Base-by-base conservation (phyloP, 2,113 vertebrate genomes). In the Oncorhynchus clarkii region DNA sequence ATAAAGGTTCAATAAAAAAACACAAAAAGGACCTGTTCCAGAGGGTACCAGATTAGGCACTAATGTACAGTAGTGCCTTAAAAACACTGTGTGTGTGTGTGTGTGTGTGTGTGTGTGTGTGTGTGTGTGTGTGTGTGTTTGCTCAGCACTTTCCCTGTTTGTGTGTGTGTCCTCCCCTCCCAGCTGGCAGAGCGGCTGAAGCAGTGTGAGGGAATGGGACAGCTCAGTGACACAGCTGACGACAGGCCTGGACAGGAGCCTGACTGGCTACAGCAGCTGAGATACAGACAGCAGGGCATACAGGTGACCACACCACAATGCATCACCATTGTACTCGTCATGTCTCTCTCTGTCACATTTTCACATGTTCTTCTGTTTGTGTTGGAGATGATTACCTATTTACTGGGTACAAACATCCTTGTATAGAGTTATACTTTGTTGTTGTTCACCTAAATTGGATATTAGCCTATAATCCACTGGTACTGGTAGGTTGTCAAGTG, bases 141-240 rank as follows among this genome's bases (percentile, higher is more conserved):
- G 49, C 20, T 72, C n/a, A 12, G 3, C 31, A 62, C 27, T n/a
- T 67, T 16, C 51, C 49, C 31, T 59, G 18, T 67, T 3, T 66
- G 11, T 49, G 14, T 18, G 31, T 67, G 11, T 9, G 70, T 14
- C 5, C 31, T 48, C 13, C 11, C 18, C 39, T 45, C 70, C 75
- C 88, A 98, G 97, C 82, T 98, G 16, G 92, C 95, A 0, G 96
- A 97, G 71, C 82, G 91, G 67, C 92, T 98, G 86, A 96, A 93
- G 87, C 84, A 93, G 80, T 91, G 90, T 0, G 96, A 97, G 73
- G 93, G 51, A 54, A 54, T 54, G 51, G 51, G 94, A 0, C 82
- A 94, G 84, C 82, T 94, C 70, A 80, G 91, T 70, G 95, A 94
- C 26, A 81, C 89, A n/a, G 90, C 76, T 0, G 86, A 78, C 0